Evolutionary conservation across 2,113 vertebrate genomes (phyloP).

Genomic region (Eulemur rufifrons): DNA sequence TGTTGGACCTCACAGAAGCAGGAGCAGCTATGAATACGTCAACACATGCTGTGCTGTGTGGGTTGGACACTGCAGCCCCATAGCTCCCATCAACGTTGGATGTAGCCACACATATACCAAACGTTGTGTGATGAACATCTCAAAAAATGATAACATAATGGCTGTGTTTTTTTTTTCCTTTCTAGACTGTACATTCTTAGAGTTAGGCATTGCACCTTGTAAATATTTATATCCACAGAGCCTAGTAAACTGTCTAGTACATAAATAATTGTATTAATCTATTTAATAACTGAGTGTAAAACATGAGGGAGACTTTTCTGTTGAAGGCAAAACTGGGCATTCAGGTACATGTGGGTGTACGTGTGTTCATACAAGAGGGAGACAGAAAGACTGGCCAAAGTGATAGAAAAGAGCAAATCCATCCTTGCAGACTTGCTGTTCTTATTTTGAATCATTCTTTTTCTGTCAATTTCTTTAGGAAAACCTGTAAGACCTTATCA

Average conservation of each 20-base stretch:
- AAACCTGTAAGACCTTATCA: background rate
- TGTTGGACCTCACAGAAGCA: background rate
- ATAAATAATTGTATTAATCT: background rate
- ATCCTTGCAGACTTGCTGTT: background rate
- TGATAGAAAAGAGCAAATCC: background rate
- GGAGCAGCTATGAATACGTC: too few relatives aligned
- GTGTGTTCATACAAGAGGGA: background rate
- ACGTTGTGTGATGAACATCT: accelerated
- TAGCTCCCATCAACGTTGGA: accelerated
- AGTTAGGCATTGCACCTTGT: background rate
- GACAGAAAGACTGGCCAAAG: background rate
- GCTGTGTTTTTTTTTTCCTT: background rate
- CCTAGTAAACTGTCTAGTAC: background rate
- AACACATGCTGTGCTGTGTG: background rate
- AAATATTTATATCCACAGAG: background rate
- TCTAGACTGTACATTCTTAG: background rate
- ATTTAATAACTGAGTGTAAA: background rate
- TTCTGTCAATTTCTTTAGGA: background rate
- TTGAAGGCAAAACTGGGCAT: background rate
- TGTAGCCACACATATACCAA: accelerated
- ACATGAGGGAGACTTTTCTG: background rate
- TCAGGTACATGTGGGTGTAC: accelerated
- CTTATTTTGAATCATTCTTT: background rate
- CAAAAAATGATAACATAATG: background rate
- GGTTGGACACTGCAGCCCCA: accelerated